Conservation (phyloP, 2,888 invertebrate genomes). For the Nomada ruficornis region DNA sequence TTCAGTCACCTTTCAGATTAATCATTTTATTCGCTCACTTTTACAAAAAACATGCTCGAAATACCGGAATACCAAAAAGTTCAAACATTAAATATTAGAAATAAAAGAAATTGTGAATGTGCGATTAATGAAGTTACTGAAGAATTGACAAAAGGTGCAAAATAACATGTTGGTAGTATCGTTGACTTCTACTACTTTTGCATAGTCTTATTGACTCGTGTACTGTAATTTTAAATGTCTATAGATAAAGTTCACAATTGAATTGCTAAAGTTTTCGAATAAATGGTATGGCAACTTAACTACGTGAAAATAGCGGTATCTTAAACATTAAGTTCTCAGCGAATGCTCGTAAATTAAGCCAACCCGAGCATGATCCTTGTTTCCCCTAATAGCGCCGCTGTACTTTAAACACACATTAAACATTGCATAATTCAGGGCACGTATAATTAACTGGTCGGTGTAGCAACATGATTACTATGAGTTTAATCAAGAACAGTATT, state of each 20-base stretch:
- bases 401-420: conserved; percentile 43
- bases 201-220: too few relatives aligned
- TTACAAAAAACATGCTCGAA: too few relatives aligned
- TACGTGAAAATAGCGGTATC: conserved; percentile 13
- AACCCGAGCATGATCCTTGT: conserved; percentile 30
- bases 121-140: too few relatives aligned
- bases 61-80: too few relatives aligned
- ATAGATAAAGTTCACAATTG: not conserved
- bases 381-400: conserved; percentile 27
- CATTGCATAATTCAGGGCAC: conserved; percentile 43
- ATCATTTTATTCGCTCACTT: too few relatives aligned
- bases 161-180: too few relatives aligned
- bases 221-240: not conserved
- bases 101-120: too few relatives aligned
- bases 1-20: too few relatives aligned
- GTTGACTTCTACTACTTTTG: too few relatives aligned
- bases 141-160: too few relatives aligned
- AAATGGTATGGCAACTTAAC: conserved; percentile 14
- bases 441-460: conserved; percentile 30
- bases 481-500: not conserved
- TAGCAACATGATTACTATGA: not conserved
- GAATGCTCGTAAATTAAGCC: conserved; percentile 34
- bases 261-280: conserved; percentile 4
- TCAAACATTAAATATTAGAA: too few relatives aligned
- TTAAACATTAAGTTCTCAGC: conserved; percentile 32